Evolutionary conservation across 2,888 invertebrate genomes (phyloP), one percentile per base, ranked within the genome.

Genomic region (Acleris cristana): DNA sequence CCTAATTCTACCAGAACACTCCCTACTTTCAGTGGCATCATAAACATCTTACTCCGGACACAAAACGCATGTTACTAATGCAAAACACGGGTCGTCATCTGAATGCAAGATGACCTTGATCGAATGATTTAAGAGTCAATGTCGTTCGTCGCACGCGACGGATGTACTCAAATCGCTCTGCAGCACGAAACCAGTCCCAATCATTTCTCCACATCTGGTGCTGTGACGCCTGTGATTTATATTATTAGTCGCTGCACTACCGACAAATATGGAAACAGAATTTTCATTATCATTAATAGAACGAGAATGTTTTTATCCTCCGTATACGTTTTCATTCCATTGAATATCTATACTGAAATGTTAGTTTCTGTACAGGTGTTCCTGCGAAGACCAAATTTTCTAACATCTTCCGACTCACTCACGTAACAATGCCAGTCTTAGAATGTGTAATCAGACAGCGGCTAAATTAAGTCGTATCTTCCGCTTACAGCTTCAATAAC

Each of bases 31-130:
- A 40, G 40, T 40, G 14, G 40, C 40, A 40, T 40, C 14, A 34
- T 34, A 34, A 40, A 40, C 40, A 14, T 40, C 40, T 14, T 40
- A 40, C 1, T 14, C 14, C 40, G 40, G 14, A 40, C 40, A 40
- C 40, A 14, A 40, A 40, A 14, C 40, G 40, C 40, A 40, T 40
- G 40, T 40, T 40, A 40, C 40, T 4, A 40, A 40, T 40, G 40
- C 40, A 40, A 40, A 14, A 40, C 40, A 40, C 21, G 21, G 44
- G 10, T 60, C 40, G 51, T 56, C 55, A 56, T 56, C 79, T 81
- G 76, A 81, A 83, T 80, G 81, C 79, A 76, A 76, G 74, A 82
- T 83, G 86, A 80, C 86, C 86, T 88, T 88, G 86, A 84, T 84
- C 76, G 75, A 74, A 76, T 79, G 77, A 83, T 81, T 75, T 75